Evolutionary conservation across 1,140 invertebrate genomes (phyloP).

Genomic region (Macrotrachela quadricornifera): DNA sequence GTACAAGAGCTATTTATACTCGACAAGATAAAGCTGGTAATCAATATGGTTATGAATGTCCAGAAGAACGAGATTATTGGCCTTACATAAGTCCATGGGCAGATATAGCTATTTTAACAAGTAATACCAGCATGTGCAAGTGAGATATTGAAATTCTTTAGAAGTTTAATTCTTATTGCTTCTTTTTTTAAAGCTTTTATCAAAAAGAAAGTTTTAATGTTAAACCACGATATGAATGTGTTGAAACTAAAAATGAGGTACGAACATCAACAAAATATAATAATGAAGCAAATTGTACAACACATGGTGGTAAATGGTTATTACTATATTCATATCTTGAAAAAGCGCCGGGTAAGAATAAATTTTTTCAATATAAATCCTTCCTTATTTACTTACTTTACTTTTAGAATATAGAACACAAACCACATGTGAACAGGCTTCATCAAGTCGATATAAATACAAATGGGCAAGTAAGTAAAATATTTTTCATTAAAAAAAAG

Average conservation of each 20-base stretch:
- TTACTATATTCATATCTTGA: slow-evolving; percentile 5
- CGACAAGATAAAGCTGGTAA: slow-evolving; percentile 23
- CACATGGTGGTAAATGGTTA: slow-evolving; percentile 6
- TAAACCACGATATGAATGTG: slow-evolving; percentile 19
- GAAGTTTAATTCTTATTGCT: neutral
- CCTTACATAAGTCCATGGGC: slow-evolving; percentile 27
- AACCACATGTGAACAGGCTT: no score
- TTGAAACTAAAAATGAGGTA: slow-evolving; percentile 13
- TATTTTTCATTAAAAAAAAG: neutral
- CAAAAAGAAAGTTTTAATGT: slow-evolving; percentile 21
- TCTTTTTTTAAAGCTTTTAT: slow-evolving; percentile 18
- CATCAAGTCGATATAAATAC: no score
- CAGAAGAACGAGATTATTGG: slow-evolving; percentile 26
- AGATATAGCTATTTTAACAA: slow-evolving; percentile 25
- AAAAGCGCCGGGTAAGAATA: slow-evolving; percentile 5
- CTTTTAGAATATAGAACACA: no score
- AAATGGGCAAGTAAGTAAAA: neutral
- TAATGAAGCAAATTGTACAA: slow-evolving; percentile 1
- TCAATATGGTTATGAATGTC: slow-evolving; percentile 25
- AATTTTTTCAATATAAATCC: no score
- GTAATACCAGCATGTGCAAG: slow-evolving; percentile 22
- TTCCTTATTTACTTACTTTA: no score
- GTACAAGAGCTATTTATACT: slow-evolving; percentile 22
- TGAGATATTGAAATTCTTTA: slow-evolving; percentile 7
- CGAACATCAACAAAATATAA: slow-evolving; percentile 8